Percentiles rank a stretch among this genome's conserved stretches.
Evolutionary conservation across 2,888 invertebrate genomes (phyloP).

Genomic region (Pyralis farinalis): DNA sequence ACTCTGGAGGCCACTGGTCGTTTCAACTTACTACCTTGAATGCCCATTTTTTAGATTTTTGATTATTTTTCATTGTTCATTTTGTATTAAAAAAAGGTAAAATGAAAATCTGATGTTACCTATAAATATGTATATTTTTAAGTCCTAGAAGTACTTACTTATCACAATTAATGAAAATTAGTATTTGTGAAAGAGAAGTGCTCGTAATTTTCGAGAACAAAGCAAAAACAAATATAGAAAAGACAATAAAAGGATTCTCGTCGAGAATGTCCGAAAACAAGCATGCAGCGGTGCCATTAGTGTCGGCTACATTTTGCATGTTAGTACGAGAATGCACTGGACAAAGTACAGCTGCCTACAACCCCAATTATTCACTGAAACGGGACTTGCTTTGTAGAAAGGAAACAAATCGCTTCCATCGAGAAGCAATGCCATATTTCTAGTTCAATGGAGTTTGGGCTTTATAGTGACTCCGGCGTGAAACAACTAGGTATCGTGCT

Average conservation of each 20-base stretch:
- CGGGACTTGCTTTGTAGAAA: conserved; percentile 20
- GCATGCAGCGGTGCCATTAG: conserved; percentile 11
- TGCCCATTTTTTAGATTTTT: too few relatives aligned
- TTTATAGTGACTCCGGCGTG: conserved; percentile 20
- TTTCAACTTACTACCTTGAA: too few relatives aligned
- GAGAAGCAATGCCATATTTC: conserved; percentile 31
- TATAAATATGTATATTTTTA: too few relatives aligned
- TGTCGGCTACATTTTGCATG: conserved; percentile 25
- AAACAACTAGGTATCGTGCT: conserved; percentile 3
- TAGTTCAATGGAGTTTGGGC: conserved; percentile 28
- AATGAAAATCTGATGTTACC: too few relatives aligned
- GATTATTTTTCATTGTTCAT: too few relatives aligned
- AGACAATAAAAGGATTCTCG: conserved; percentile 8
- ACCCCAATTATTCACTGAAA: conserved; percentile 37
- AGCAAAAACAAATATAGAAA: conserved; percentile 16
- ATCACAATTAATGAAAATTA: too few relatives aligned
- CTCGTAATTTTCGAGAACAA: background rate
- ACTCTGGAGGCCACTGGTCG: too few relatives aligned
- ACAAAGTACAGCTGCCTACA: background rate
- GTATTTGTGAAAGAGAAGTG: too few relatives aligned
- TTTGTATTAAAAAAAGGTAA: too few relatives aligned
- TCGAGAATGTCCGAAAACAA: conserved; percentile 13
- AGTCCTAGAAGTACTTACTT: too few relatives aligned
- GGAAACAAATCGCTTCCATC: conserved; percentile 25
- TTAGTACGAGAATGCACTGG: conserved; percentile 17